Base-by-base conservation (phyloP, 2,888 invertebrate genomes). In the Sphaerophoria rueppellii region DNA sequence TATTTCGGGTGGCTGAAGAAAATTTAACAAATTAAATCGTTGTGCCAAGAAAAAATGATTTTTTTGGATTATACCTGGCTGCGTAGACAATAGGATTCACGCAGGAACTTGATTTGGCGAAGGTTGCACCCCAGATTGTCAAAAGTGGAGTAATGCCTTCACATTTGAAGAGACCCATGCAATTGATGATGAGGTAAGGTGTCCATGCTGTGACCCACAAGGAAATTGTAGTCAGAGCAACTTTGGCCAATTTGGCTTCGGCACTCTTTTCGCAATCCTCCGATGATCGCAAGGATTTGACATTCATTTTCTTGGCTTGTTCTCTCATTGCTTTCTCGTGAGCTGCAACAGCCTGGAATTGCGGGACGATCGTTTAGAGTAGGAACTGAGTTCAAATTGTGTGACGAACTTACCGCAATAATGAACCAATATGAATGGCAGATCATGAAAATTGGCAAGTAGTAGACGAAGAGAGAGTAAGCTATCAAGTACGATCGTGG, bases 161-260 rank as follows among this genome's bases (percentile, higher is more conserved):
- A 73, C 94, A 93, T 88, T 95, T 95, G 89, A 96, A 96, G 81
- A 96, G 94, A 57, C 96, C 97, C 61, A 95, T 92, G 89, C 93
- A 95, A 91, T 96, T 96, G 89, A 97, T 96, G 63, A 96, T 94
- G 87, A 96, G 92, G 90, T 97, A 97, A 6, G 97, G 97, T 24
- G 96, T 96, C 98, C 94, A 95, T 2, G 94, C 94, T 87, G 94
- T 90, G 87, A 94, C 92, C 93, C 94, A 95, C 57, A 94, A 89
- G 0, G 93, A 92, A 86, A 94, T 93, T 75, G 94, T 94, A 73
- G 93, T 93, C 87, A 94, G 89, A 34, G 94, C 94, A 37, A 93
- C 93, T 89, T 93, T 93, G 14, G 93, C 93, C 77, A 93, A 88
- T 89, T 93, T 93, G 6, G 91, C 92, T 89, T 93, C 93, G 1